phyloP scores from a whole-genome alignment of 1,140 invertebrate species.

The Habropoda laboriosa region DNA sequence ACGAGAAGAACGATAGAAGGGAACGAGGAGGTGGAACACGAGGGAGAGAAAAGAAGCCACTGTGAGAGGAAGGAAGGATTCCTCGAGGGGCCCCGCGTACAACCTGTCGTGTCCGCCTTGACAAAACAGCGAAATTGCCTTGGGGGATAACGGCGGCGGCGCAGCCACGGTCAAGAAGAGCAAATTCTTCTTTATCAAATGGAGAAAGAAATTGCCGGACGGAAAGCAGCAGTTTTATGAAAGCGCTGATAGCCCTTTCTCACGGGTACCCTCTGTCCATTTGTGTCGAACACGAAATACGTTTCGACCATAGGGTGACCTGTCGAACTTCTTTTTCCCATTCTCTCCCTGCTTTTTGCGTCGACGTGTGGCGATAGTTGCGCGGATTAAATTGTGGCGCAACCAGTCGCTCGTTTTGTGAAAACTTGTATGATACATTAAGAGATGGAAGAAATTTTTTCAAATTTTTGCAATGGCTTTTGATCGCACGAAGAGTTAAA shows the following conservation, averaged over 20 bases:
- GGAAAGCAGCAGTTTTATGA: slow-evolving; percentile 32
- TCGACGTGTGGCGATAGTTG: too few relatives aligned
- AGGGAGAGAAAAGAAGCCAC: slow-evolving; percentile 23
- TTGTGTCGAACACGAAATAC: too few relatives aligned
- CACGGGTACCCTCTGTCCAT: background rate
- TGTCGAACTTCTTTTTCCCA: background rate
- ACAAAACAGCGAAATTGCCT: slow-evolving; percentile 69
- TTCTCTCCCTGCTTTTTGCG: too few relatives aligned
- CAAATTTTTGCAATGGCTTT: background rate
- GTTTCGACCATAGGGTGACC: background rate
- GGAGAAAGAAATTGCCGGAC: slow-evolving; percentile 26
- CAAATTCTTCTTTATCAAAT: slow-evolving; percentile 52
- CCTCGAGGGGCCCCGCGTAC: slow-evolving; percentile 72
- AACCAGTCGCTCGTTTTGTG: too few relatives aligned
- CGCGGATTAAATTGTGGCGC: too few relatives aligned
- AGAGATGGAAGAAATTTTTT: too few relatives aligned
- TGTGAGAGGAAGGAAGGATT: slow-evolving; percentile 73
- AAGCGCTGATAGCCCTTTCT: slow-evolving; percentile 31
- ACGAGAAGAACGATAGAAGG: slow-evolving; percentile 23
- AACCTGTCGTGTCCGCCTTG: slow-evolving; percentile 75
- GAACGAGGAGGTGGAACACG: slow-evolving; percentile 14
- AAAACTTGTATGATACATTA: too few relatives aligned
- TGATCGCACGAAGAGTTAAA: too few relatives aligned
- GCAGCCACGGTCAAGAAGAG: slow-evolving; percentile 54
- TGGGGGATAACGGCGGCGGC: slow-evolving; percentile 56